Base-by-base conservation (phyloP, 1,140 invertebrate species). In the Mylabris phalerata region DNA sequence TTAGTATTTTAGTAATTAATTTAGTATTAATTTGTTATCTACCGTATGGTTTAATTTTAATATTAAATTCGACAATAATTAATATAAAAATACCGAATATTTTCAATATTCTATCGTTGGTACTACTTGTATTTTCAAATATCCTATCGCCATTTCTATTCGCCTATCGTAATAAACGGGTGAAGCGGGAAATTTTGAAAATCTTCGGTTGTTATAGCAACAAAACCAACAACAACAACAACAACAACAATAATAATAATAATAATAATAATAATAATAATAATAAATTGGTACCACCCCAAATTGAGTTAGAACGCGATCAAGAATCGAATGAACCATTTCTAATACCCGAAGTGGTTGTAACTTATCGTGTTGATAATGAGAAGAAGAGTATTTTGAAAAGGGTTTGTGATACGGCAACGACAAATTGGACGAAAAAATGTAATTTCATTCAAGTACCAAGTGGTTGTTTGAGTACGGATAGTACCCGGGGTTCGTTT, bases 121-220 rank as follows among this genome's bases (percentile, higher is more conserved):
- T 86, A 42, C 77, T 88, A 63, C 74, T 90, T 10, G 75, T 87
- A 10, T 71, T 87, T 26, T 84, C 84, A 13, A 84, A 86, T 11
- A 80, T 87, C 25, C 78, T 84, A 2, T 89, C 86, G 9, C 88
- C 89, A 0, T 81, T 90, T 69, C 76, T 92, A 24, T 92, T 91
- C 71, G 88, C 87, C 7, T 85, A 89, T 67, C 80, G 89, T 4
- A 90, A 87, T 32, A 81, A 85, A 24, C 78, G 88, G 2, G 84
- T 90, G 9, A 84, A 89, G 62, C 77, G 86, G 4, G 88, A 90
- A 63, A 78, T 84, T 2, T 76, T 79, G 40, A 79, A 82, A 51
- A 73, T 86, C 61, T 80, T 84, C 56, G 78, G 82, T 56, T 82
- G 56, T 64, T 73, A 50, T 68, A 66, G 40, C 68, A 73, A 49